Evolutionary conservation across 2,888 invertebrate species (phyloP), one percentile per base, ranked within the genome.

Genomic region (Chrysolina americana): DNA sequence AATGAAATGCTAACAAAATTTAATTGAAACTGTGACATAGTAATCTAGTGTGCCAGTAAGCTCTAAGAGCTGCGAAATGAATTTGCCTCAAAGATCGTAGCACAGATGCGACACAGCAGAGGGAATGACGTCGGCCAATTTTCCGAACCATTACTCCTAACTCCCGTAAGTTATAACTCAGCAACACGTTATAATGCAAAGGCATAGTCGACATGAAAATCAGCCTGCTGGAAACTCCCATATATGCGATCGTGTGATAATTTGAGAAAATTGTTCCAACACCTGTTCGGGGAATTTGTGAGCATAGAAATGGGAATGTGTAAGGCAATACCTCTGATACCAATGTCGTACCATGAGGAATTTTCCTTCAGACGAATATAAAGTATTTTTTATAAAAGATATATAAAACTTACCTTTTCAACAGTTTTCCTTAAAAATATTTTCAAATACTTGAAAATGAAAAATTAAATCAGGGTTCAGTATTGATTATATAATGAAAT

Each of bases 161-260:
- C 23, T 21, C 66, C 50, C 41, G 41, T 62, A 71, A 71, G 47
- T 66, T 66, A 66, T 71, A 71, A 62, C 48, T 71, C 48, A 62
- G 41, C 62, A 66, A 66, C 71, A 48, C 36, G 66, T 66, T 66
- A 62, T 28, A 48, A 71, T 41, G 65, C 65, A 9, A 64, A 53
- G 53, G 70, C 50, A 65, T 48, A 48, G 59, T 44, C 66, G 71
- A 71, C 48, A 56, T 62, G 41, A 64, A 62, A 71, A 71, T 47
- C 66, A 47, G 71, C 62, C 41, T 6, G 48, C 48, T 56, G 66
- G 66, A 48, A 65, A 62, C 10, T 59, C 23, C 59, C 59, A 15
- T 10, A 28, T n/a, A 36, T 28, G 28, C 36, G 59, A 28, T 59
- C 28, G 15, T 5, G 4, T 59, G 36, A 59, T 59, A 59, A 59